Evolutionary conservation across 2,888 invertebrate species (phyloP).

Genomic region (Peribatodes rhomboidaria): DNA sequence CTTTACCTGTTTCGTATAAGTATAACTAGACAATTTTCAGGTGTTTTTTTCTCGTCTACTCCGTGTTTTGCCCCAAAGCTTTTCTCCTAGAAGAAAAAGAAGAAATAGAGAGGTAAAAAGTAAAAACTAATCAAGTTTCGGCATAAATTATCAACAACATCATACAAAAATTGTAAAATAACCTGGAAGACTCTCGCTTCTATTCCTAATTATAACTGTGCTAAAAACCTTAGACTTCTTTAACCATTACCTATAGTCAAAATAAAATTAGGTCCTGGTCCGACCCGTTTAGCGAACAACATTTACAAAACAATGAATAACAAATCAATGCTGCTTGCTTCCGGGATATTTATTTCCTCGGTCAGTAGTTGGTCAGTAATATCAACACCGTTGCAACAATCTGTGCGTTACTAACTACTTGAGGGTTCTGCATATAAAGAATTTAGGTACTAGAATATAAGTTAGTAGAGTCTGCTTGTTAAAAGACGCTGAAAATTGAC

Average conservation of each 20-base stretch:
- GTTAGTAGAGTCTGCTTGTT: too few species aligned
- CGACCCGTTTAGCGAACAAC: conserved; percentile 11
- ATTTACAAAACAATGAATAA: conserved; percentile 59
- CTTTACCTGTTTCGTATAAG: too few species aligned
- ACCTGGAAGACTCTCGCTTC: neutral
- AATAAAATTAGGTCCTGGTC: neutral
- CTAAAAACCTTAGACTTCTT: too few species aligned
- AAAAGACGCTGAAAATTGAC: too few species aligned
- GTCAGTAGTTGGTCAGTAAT: conserved; percentile 28
- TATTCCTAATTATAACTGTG: neutral
- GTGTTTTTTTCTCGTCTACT: too few species aligned
- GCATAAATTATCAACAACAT: too few species aligned
- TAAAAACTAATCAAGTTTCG: too few species aligned
- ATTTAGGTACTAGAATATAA: neutral
- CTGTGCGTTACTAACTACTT: neutral
- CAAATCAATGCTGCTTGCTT: conserved; percentile 55
- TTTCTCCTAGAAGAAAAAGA: too few species aligned
- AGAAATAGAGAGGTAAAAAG: too few species aligned
- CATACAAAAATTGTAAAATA: too few species aligned
- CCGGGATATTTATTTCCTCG: conserved; percentile 64
- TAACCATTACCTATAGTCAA: neutral
- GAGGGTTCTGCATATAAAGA: conserved; percentile 49
- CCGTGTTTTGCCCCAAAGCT: too few species aligned
- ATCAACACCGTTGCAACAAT: conserved; percentile 34
- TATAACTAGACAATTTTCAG: too few species aligned